Evolutionary conservation across 2,797 vertebrate species (phyloP), one percentile per base, ranked within the genome.

Genomic region (Apogon hyalosoma): DNA sequence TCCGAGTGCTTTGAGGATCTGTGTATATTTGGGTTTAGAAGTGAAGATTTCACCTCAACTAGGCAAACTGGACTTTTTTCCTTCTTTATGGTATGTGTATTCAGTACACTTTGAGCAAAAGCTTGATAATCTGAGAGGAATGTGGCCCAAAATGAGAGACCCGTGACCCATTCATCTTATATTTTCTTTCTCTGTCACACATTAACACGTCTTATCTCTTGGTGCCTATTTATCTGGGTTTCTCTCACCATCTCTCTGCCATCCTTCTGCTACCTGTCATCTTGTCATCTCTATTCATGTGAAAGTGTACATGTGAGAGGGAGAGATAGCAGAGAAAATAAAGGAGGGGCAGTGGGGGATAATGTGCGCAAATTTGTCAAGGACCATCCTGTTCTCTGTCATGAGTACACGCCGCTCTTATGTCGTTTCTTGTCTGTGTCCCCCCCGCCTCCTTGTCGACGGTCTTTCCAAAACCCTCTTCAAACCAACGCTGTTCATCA

Each of bases 341-440:
- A 47, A 63, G 31, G 74, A 80, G 12, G 56, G 42, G 40, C 62
- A 51, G 38, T 50, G 28, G 47, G 65, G 64, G 71, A 59, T 83
- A 74, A 88, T 76, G 63, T 80, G 77, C 77, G 81, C 78, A 80
- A 41, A 75, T 86, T 78, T 89, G 75, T 75, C 67, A 73, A 61
- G 48, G 73, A 82, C 77, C 86, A 79, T 85, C 63, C 67, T 84
- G 88, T 88, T 81, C 85, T 84, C 69, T 79, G 7, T 77, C 75
- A 83, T 69, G 80, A 82, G 87, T 76, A 84, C 88, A 80, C 49
- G 50, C 54, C 6, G 36, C 72, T 85, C 73, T 75, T 79, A 75
- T 73, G 52, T 79, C 59, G 51, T 49, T 47, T 73, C 55, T 57
- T 69, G 13, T 72, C 49, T 58, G 53, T 50, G 51, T 59, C 78